These are phyloP conservation scores for Otolemur crassicaudatus DNA, from an alignment of 2,797 vertebrate genomes.

Conservation along the genomic window DNA sequence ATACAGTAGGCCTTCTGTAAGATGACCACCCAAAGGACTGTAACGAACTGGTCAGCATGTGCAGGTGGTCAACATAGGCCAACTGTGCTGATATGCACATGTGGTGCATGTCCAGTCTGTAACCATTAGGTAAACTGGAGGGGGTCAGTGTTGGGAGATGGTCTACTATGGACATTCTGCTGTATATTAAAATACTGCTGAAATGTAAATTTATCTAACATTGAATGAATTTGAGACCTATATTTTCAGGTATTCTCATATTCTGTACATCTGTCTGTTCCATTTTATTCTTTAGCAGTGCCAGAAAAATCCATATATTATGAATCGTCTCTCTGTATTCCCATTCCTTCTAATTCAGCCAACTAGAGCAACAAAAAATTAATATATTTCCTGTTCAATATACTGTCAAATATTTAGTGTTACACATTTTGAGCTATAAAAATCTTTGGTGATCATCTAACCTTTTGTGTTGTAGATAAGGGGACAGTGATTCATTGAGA, in stretches of 20 bases:
- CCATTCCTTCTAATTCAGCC: background rate
- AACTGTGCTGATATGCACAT: too few relatives aligned
- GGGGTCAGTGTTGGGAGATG: too few relatives aligned
- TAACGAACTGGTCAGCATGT: too few relatives aligned
- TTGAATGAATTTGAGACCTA: background rate
- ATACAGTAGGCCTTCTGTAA: too few relatives aligned
- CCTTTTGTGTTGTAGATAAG: background rate
- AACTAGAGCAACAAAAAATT: background rate
- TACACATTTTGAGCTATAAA: background rate
- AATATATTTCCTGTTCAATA: background rate
- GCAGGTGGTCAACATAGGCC: too few relatives aligned
- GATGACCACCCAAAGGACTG: too few relatives aligned
- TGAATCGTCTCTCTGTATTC: background rate
- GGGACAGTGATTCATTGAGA: background rate
- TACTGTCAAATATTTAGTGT: background rate
- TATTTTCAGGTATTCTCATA: background rate
- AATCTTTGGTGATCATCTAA: background rate
- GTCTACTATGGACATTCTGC: too few relatives aligned
- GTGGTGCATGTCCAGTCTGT: too few relatives aligned
- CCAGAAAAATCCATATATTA: background rate
- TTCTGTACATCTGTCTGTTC: background rate
- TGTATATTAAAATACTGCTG: background rate
- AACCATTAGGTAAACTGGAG: too few relatives aligned
- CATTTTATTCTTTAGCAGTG: background rate
- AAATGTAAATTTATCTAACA: background rate